Percentiles rank a stretch among this genome's conserved stretches.
Evolutionary conservation across 1,140 invertebrate genomes (phyloP).

Genomic region (Listronotus bonariensis): DNA sequence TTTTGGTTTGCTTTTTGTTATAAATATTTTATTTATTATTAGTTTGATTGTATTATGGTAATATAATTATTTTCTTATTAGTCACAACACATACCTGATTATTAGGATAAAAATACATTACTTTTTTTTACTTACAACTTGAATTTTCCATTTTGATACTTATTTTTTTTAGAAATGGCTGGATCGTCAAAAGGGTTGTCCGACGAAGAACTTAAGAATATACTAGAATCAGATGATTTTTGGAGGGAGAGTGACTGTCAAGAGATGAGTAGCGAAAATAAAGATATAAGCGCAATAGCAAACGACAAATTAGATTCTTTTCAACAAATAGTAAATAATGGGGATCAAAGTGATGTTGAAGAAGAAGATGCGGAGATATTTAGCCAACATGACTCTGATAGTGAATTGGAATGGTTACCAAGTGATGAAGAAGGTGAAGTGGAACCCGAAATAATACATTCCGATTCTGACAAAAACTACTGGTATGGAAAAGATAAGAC

Average conservation of each 20-base stretch:
- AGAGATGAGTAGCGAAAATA: not conserved
- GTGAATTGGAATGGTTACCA: not conserved
- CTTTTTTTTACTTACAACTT: too few relatives aligned
- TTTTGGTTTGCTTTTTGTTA: too few relatives aligned
- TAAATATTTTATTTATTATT: too few relatives aligned
- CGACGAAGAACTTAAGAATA: not conserved
- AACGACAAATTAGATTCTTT: not conserved
- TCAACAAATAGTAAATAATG: not conserved
- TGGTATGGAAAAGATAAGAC: too few relatives aligned
- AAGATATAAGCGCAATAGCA: not conserved
- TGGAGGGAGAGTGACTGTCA: not conserved
- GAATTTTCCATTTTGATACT: too few relatives aligned
- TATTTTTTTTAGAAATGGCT: too few relatives aligned
- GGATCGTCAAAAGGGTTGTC: not conserved
- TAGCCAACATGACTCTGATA: slow-evolving; percentile 1
- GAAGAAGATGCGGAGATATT: not conserved
- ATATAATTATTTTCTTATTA: too few relatives aligned
- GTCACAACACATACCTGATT: too few relatives aligned
- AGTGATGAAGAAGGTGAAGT: not conserved
- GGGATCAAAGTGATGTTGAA: not conserved
- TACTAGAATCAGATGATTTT: not conserved
- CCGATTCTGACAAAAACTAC: too few relatives aligned
- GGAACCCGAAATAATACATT: too few relatives aligned
- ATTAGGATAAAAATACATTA: too few relatives aligned
- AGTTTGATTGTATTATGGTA: too few relatives aligned